phyloP scores from a whole-genome alignment of 2,797 vertebrate species.

The Momotus momota region DNA sequence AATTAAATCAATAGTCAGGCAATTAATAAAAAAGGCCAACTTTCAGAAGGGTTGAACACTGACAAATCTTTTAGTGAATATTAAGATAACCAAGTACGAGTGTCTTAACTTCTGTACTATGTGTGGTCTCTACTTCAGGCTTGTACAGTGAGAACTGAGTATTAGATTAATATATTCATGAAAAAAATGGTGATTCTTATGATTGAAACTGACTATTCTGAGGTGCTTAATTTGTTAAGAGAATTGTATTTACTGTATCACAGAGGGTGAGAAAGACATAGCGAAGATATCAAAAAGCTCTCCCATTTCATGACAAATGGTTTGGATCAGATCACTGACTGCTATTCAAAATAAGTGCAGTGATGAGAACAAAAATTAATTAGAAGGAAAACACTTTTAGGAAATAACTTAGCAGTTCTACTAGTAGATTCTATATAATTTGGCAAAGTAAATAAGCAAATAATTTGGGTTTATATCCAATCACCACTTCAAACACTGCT shows the following conservation, averaged over 20 bases:
- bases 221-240: neutral
- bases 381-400: neutral
- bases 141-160: neutral
- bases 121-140: neutral
- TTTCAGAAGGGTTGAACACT: neutral
- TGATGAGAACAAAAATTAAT: neutral
- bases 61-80: neutral
- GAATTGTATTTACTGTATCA: neutral
- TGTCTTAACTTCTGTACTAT: neutral
- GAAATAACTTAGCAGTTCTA: neutral
- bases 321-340: neutral
- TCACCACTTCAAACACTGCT: neutral
- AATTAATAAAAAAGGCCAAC: neutral
- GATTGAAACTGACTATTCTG: neutral
- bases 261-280: neutral
- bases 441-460: neutral
- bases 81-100: neutral
- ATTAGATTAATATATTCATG: neutral
- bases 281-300: neutral
- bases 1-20: neutral
- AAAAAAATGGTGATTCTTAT: neutral
- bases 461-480: neutral
- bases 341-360: neutral
- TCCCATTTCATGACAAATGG: neutral
- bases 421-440: neutral